Percentiles rank a stretch among this genome's conserved stretches.
Conservation (phyloP, 2,888 invertebrate genomes). For the Timema podura region DNA sequence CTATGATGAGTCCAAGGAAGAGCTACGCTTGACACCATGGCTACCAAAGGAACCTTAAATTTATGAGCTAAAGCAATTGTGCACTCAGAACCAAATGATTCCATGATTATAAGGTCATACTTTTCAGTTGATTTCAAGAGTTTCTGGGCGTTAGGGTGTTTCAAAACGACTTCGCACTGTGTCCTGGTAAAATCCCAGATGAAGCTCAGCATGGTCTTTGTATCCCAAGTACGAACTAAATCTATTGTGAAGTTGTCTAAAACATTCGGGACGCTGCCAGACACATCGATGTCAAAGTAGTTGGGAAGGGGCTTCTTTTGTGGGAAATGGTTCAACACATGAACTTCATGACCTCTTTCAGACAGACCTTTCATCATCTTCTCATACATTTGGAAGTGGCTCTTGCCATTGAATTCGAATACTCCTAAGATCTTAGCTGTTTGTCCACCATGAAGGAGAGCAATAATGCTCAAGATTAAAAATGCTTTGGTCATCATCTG, state of each 20-base stretch:
- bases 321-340: slow-evolving; percentile 47
- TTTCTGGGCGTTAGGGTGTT: slow-evolving; percentile 7
- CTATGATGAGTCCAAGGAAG: slow-evolving; percentile 30
- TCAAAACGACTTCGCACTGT: slow-evolving; percentile 5
- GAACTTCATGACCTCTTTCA: slow-evolving; percentile 51
- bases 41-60: slow-evolving; percentile 31
- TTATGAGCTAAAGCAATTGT: slow-evolving; percentile 35
- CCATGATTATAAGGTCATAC: slow-evolving; percentile 37
- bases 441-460: neutral
- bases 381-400: slow-evolving; percentile 49
- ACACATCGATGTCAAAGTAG: slow-evolving; percentile 36
- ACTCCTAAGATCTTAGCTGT: slow-evolving; percentile 47
- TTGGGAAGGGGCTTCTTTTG: slow-evolving; percentile 44
- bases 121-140: slow-evolving; percentile 7
- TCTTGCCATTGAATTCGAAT: slow-evolving; percentile 49
- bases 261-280: slow-evolving; percentile 10
- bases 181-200: slow-evolving; percentile 12
- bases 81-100: slow-evolving; percentile 37
- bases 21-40: slow-evolving; percentile 27
- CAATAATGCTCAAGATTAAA: too few species aligned
- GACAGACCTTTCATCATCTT: slow-evolving; percentile 48
- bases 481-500: too few species aligned
- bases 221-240: neutral
- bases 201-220: neutral
- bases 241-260: slow-evolving; percentile 14